Evolutionary conservation across 1,140 invertebrate genomes (phyloP), one percentile per base, ranked within the genome.

Genomic region (Diorhabda carinulata): DNA sequence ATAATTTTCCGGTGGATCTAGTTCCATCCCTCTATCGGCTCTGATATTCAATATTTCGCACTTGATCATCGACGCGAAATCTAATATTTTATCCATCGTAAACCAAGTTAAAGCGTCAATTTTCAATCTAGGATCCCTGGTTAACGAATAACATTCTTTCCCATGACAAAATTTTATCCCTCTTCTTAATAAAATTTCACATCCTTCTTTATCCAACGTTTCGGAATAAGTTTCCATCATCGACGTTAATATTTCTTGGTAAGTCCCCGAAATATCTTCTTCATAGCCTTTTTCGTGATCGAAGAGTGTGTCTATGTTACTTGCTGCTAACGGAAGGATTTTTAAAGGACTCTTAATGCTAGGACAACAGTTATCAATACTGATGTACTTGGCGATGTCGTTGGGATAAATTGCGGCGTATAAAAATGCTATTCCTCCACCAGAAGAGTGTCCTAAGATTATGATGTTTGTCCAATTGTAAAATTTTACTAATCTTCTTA

Each of bases 41-140:
- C 90, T 87, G 8, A 95, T 90, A 77, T 94, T 93, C 42, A 95
- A 79, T 5, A 95, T 89, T 70, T 88, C 85, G 76, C 93, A 95
- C 69, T 84, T 91, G 25, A 94, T 89, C 73, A 86, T 83, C 2
- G 81, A 78, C 0, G 92, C 91, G 74, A 90, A 92, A 61, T 87
- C 85, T 47, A 91, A 70, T 2, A 89, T 87, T 43, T 91, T 84
- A 70, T 93, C 91, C 6, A 89, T 81, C 0, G 88, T 89, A 70
- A 92, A 86, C 82, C 89, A 88, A 4, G 86, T 91, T 9, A 92
- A 76, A 0, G 84, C 80, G 5, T 88, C 84, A 3, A 91, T 86
- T 83, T 92, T 92, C 3, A 93, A 80, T 68, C 88, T 83, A 3
- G 90, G 82, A 79, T 94, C 92, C 9, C 92, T 83, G 3, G 87